phyloP scores from a whole-genome alignment of 2,113 vertebrate species.

The Channa argus region DNA sequence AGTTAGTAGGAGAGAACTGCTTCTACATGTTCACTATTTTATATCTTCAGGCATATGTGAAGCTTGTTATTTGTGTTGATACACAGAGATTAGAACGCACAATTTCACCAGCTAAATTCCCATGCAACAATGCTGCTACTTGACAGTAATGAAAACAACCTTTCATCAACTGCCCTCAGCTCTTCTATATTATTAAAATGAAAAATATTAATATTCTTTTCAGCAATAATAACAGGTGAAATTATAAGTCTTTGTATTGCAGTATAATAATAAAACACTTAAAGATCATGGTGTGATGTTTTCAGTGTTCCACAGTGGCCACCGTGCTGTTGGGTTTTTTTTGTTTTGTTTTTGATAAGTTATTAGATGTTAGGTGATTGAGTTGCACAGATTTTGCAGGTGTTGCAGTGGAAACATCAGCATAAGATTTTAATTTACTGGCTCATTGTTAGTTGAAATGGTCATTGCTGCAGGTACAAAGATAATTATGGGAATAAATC shows the following conservation, averaged over 20 bases:
- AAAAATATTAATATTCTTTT: background rate
- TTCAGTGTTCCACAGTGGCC: background rate
- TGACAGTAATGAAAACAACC: background rate
- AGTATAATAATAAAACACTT: background rate
- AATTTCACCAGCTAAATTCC: too few species aligned
- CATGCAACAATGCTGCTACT: background rate
- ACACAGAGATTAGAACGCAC: background rate
- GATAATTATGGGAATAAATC: background rate
- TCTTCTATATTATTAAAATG: background rate
- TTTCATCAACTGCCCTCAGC: background rate
- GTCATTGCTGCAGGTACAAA: background rate
- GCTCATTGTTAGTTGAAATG: background rate
- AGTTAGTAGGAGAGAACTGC: too few species aligned
- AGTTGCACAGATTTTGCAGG: background rate
- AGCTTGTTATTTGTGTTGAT: background rate
- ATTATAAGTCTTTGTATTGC: background rate
- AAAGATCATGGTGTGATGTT: background rate
- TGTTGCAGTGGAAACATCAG: constrained; percentile 7
- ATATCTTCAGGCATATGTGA: too few species aligned
- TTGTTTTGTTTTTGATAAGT: background rate
- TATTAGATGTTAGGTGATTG: background rate
- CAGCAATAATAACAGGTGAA: background rate
- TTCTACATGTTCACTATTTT: too few species aligned
- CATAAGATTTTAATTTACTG: background rate
- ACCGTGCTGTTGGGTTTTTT: background rate